phyloP scores from a whole-genome alignment of 2,888 invertebrate species.

The Aporophyla nigra region DNA sequence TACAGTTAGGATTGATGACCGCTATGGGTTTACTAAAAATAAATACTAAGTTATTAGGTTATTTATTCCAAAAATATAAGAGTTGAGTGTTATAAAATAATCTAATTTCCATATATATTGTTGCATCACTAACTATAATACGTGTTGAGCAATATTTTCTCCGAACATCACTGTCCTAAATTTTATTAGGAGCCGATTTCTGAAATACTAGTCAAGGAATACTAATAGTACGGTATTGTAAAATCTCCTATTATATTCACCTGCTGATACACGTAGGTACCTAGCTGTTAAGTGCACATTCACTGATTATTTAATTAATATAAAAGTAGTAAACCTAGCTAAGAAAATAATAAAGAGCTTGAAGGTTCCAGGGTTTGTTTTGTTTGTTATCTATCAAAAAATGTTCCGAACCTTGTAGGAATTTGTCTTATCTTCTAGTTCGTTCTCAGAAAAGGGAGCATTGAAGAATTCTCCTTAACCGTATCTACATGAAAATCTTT shows the following conservation, averaged over 20 bases:
- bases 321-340: too few relatives aligned
- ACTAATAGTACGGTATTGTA: neutral
- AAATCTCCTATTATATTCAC: neutral
- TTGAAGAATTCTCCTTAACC: conserved; percentile 16
- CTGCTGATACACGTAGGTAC: neutral
- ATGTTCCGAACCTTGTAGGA: conserved; percentile 2
- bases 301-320: neutral
- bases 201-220: neutral
- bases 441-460: conserved; percentile 3
- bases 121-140: neutral
- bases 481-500: conserved; percentile 29
- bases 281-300: neutral
- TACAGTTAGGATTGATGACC: conserved; percentile 41
- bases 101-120: neutral
- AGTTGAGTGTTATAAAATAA: neutral
- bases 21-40: neutral
- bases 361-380: neutral
- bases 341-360: neutral
- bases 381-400: conserved; percentile 18
- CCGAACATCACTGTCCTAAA: too few relatives aligned
- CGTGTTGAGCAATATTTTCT: neutral
- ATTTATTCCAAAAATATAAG: neutral
- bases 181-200: neutral
- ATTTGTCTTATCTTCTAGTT: conserved; percentile 46
- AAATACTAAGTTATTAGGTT: neutral